Conservation (phyloP, 2,888 invertebrate species). For the Carcina quercana region DNA sequence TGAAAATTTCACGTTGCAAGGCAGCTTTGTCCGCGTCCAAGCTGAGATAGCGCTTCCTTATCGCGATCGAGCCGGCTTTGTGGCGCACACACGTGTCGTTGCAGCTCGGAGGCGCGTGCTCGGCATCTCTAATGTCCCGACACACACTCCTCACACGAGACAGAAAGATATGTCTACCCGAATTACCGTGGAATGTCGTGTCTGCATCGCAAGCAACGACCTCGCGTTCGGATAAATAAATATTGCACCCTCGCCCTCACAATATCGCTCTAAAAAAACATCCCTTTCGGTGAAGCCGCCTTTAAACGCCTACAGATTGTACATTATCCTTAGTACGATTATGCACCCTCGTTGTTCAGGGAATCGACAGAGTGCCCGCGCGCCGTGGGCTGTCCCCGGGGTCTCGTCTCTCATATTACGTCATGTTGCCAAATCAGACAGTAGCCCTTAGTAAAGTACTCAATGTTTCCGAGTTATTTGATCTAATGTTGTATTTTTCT, state of each 20-base stretch:
- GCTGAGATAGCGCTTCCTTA: slow-evolving; percentile 58
- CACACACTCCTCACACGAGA: slow-evolving; percentile 26
- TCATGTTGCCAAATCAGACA: slow-evolving; percentile 56
- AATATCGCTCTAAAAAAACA: slow-evolving; percentile 71
- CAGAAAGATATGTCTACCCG: slow-evolving; percentile 39
- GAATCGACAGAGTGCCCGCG: slow-evolving; percentile 66
- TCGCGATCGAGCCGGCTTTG: slow-evolving; percentile 57
- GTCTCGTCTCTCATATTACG: slow-evolving; percentile 70
- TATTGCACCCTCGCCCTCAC: slow-evolving; percentile 73
- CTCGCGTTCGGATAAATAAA: slow-evolving; percentile 67
- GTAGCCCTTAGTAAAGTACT: slow-evolving; percentile 29
- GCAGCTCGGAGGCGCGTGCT: slow-evolving; percentile 47
- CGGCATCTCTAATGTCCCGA: slow-evolving; percentile 52
- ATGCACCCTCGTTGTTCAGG: slow-evolving; percentile 73
- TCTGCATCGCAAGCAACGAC: slow-evolving; percentile 60
- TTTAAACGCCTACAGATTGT: slow-evolving; percentile 76
- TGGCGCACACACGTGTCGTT: slow-evolving; percentile 44
- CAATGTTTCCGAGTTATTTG: slow-evolving; percentile 14
- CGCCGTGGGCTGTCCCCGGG: slow-evolving; percentile 50
- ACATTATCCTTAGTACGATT: slow-evolving; percentile 75
- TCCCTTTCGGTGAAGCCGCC: slow-evolving; percentile 72
- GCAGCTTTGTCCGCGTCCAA: slow-evolving; percentile 52
- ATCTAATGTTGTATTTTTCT: slow-evolving; percentile 21
- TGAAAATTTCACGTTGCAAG: slow-evolving; percentile 69
- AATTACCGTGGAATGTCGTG: slow-evolving; percentile 54